Conservation (phyloP, 2,797 vertebrate genomes). For the Ctenopoma multispine region DNA sequence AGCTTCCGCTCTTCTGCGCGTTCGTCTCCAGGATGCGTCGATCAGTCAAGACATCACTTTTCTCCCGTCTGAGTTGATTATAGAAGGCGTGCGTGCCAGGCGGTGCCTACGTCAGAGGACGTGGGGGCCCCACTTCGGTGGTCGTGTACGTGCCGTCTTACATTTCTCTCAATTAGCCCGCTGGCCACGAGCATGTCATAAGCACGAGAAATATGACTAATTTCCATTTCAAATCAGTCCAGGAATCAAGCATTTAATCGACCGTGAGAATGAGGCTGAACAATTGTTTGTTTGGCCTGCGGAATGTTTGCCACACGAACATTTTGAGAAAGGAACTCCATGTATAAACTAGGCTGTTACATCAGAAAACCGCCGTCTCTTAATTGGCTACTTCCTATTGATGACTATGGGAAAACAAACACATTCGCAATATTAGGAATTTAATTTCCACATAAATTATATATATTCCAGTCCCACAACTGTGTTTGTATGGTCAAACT, state of each 20-base stretch:
- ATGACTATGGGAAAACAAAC: not conserved
- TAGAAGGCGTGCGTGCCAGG: conserved; percentile 38
- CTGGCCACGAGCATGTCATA: conserved; percentile 12
- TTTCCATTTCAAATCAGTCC: not conserved
- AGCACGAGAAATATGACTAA: conserved; percentile 1
- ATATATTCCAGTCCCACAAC: too few species aligned
- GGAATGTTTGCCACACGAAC: not conserved
- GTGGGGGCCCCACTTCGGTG: conserved; percentile 9
- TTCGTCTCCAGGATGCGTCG: not conserved
- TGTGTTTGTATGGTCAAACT: too few species aligned
- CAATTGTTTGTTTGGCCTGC: not conserved
- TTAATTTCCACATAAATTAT: too few species aligned
- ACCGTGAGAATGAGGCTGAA: not conserved
- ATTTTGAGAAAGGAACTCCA: not conserved
- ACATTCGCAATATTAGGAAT: not conserved
- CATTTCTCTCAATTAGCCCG: conserved; percentile 9
- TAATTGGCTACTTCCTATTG: too few species aligned
- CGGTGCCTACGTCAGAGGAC: conserved; percentile 35
- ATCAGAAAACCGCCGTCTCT: too few species aligned
- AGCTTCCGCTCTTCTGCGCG: conserved; percentile 9
- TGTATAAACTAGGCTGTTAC: too few species aligned
- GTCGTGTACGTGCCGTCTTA: conserved; percentile 23
- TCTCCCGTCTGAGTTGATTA: conserved; percentile 7
- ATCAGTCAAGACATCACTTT: conserved; percentile 19
- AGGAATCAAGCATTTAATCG: not conserved